phyloP scores from a whole-genome alignment of 1,140 invertebrate genomes.

The Pollicipes pollicipes region DNA sequence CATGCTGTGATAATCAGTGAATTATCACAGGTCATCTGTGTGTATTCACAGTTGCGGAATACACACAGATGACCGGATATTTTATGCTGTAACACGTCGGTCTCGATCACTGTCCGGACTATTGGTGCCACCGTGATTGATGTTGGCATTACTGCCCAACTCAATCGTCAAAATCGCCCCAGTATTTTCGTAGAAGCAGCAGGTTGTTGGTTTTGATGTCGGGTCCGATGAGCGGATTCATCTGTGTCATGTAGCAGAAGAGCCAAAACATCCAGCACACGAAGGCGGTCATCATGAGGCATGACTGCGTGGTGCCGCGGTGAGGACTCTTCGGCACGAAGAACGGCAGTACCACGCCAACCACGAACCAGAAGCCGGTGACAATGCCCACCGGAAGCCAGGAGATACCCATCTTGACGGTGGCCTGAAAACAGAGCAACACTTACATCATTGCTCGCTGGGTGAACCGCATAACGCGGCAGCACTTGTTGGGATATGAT shows the following conservation, averaged over 20 bases:
- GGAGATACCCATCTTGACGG: neutral
- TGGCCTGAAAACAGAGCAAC: too few species aligned
- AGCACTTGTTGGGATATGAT: too few species aligned
- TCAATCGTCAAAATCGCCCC: neutral
- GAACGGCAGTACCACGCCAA: neutral
- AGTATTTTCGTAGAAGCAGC: constrained; percentile 28
- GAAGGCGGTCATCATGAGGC: neutral
- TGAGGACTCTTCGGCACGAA: neutral
- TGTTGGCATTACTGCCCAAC: too few species aligned
- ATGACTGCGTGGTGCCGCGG: neutral
- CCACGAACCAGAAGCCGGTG: neutral
- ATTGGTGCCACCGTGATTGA: too few species aligned
- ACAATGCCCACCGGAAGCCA: neutral
- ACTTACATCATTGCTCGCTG: too few species aligned
- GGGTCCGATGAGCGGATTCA: constrained; percentile 83
- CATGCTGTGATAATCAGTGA: too few species aligned
- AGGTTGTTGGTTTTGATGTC: constrained; percentile 48
- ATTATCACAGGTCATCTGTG: too few species aligned
- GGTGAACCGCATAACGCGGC: too few species aligned
- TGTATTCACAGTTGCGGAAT: too few species aligned
- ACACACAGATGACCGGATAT: too few species aligned
- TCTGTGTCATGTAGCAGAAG: constrained; percentile 78
- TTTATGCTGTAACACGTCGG: too few species aligned
- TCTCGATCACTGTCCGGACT: too few species aligned
- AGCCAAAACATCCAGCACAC: constrained; percentile 40